phyloP scores from a whole-genome alignment of 2,888 invertebrate species.

The Ormyrus labotus region DNA sequence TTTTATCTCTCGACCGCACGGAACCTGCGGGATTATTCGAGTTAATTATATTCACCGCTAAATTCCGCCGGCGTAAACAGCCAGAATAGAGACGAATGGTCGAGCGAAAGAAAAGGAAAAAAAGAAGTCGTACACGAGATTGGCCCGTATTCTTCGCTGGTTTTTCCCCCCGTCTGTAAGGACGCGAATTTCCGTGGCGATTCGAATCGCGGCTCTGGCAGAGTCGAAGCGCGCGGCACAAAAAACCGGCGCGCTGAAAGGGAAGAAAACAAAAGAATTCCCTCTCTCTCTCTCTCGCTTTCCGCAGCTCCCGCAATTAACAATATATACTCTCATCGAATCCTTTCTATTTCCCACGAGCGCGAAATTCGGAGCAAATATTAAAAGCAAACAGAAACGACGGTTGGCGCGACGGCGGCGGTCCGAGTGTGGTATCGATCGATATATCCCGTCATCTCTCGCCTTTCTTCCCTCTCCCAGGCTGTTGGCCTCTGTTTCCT shows the following conservation, averaged over 20 bases:
- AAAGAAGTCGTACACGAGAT: neutral
- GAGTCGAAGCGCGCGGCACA: neutral
- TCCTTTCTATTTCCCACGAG: slow-evolving; percentile 18
- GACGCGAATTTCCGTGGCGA: neutral
- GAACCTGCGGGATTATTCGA: neutral
- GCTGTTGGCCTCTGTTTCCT: neutral
- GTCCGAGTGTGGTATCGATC: slow-evolving; percentile 10
- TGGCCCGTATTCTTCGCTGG: neutral
- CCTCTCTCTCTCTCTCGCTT: neutral
- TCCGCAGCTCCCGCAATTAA: slow-evolving; percentile 11
- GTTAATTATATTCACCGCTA: slow-evolving; percentile 1
- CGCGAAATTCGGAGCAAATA: slow-evolving; percentile 29
- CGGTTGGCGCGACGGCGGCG: neutral
- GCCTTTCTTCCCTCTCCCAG: neutral
- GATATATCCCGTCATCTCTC: slow-evolving; percentile 25
- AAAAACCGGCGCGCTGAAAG: neutral
- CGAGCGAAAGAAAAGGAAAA: neutral
- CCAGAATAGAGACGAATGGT: neutral
- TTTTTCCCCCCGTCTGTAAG: neutral
- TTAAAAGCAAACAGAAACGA: slow-evolving; percentile 35
- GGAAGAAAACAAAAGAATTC: neutral
- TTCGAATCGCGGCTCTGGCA: neutral
- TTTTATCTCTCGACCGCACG: neutral
- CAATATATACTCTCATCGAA: slow-evolving; percentile 16
- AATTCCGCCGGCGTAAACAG: neutral